These are phyloP conservation scores for Melitaea athalia DNA, from an alignment of 2,888 invertebrate genomes.

Conservation along the genomic window DNA sequence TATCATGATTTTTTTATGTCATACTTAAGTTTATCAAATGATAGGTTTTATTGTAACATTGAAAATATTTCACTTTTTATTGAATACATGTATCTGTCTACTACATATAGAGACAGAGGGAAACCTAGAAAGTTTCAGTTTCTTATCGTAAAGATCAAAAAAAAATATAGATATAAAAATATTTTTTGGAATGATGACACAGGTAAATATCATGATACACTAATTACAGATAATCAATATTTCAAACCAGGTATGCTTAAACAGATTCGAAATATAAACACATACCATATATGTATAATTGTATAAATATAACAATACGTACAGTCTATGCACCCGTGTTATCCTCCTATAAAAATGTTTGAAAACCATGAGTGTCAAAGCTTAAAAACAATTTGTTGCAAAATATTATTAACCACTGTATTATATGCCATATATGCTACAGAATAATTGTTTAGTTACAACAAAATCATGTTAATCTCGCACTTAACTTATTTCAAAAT, in stretches of 20 bases:
- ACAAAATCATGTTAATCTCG: background rate
- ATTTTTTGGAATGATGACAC: too few species aligned
- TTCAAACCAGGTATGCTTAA: too few species aligned
- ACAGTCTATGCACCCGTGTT: too few species aligned
- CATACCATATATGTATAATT: too few species aligned
- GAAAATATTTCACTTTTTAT: constrained; percentile 1
- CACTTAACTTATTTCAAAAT: background rate
- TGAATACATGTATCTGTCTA: background rate
- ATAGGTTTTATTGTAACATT: constrained; percentile 5
- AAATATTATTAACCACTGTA: background rate
- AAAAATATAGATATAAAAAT: background rate
- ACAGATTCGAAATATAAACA: too few species aligned
- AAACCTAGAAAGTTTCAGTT: background rate
- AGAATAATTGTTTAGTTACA: background rate
- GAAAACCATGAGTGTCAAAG: too few species aligned
- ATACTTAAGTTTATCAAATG: background rate
- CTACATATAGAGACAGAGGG: background rate
- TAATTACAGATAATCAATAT: too few species aligned
- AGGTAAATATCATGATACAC: too few species aligned
- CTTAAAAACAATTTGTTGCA: background rate
- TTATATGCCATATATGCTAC: background rate
- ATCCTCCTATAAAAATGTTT: too few species aligned
- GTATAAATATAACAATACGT: too few species aligned
- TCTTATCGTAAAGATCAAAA: background rate
- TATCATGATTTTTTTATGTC: constrained; percentile 2